These are phyloP conservation scores for Paguma larvata DNA, from an alignment of 2,797 vertebrate species.

Conservation along the genomic window DNA sequence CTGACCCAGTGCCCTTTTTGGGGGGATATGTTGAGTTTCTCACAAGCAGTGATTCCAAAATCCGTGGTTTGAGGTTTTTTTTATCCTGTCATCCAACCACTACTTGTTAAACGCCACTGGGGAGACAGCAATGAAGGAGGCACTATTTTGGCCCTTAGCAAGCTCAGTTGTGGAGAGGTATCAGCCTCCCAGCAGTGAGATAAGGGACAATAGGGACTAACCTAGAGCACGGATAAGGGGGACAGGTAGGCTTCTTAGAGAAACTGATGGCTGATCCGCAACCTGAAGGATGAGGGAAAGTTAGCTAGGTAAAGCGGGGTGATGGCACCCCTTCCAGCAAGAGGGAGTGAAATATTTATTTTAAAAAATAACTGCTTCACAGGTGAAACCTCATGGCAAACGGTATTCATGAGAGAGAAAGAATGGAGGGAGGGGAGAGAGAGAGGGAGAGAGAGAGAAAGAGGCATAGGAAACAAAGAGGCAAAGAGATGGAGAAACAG, in stretches of 20 bases:
- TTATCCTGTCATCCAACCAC: neutral
- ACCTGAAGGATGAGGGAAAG: neutral
- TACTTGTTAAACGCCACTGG: neutral
- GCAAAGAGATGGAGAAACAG: neutral
- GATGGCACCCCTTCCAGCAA: neutral
- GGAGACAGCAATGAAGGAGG: neutral
- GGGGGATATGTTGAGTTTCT: neutral
- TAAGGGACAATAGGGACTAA: neutral
- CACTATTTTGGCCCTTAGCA: neutral
- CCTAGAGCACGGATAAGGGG: neutral
- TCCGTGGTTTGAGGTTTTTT: neutral
- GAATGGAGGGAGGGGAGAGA: neutral
- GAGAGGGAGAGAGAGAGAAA: too few species aligned
- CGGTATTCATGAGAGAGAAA: neutral
- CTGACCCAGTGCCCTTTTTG: neutral
- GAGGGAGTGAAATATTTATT: neutral
- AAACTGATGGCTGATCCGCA: neutral
- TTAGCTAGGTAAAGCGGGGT: neutral
- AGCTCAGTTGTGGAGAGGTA: neutral
- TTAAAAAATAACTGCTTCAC: neutral
- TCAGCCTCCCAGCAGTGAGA: neutral
- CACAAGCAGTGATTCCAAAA: constrained; percentile 14
- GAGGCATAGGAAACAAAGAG: neutral
- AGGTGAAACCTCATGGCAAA: neutral
- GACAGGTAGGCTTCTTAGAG: neutral